These are phyloP conservation scores for Lophochroa leadbeateri DNA, from an alignment of 2,113 vertebrate genomes.

Conservation along the genomic window DNA sequence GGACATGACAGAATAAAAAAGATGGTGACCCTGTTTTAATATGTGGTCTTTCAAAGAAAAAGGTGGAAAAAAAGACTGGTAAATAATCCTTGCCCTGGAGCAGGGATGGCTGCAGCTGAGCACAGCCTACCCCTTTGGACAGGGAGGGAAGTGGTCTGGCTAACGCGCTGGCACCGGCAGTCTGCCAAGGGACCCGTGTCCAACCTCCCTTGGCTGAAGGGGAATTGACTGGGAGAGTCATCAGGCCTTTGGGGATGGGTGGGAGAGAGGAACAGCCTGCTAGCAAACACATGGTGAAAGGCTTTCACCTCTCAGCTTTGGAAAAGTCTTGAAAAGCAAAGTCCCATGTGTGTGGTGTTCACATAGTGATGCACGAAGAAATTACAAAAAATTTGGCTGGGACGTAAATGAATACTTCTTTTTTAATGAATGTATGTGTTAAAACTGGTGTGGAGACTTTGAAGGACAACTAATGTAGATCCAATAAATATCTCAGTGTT, in stretches of 20 bases:
- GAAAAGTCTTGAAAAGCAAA: slow-evolving; percentile 16
- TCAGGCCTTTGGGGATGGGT: slow-evolving; percentile 29
- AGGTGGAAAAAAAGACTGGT: background rate
- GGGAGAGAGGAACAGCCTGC: background rate
- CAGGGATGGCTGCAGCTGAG: background rate
- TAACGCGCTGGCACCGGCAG: background rate
- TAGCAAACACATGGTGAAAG: slow-evolving; percentile 13
- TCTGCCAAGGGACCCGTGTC: background rate
- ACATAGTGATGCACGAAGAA: background rate
- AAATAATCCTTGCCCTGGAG: background rate
- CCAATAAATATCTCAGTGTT: background rate
- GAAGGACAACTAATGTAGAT: background rate
- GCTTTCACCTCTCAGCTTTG: slow-evolving; percentile 35
- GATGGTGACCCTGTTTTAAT: background rate
- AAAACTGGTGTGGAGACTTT: background rate
- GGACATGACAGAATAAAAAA: background rate
- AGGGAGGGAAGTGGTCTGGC: background rate
- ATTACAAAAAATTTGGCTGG: background rate
- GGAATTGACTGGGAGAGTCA: slow-evolving; percentile 16
- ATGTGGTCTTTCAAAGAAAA: background rate
- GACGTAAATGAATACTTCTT: background rate
- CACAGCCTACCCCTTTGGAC: slow-evolving; percentile 5
- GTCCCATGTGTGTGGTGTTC: background rate
- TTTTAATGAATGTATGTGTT: background rate
- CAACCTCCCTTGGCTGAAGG: background rate